Base-by-base conservation (phyloP, 2,888 invertebrate species). In the Priocnemis perturbator region DNA sequence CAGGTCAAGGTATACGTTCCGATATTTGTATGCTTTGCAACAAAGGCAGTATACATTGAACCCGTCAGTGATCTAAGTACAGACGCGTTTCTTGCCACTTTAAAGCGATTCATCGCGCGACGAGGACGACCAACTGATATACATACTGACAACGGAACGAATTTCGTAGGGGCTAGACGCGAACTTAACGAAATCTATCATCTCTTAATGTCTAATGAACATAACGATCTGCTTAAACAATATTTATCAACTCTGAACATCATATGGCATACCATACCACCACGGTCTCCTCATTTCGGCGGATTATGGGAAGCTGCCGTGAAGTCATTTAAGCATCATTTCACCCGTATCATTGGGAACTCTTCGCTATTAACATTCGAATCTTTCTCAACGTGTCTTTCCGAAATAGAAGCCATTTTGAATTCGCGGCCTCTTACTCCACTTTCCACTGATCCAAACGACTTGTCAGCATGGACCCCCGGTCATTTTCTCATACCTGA, bases 271-370 rank as follows among this genome's bases (percentile, higher is more conserved):
- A 83, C 81, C 47, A 81, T 76, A 47, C 78, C 82, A 0, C 74
- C 81, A 0, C 48, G 9, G 2, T 50, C 67, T 3, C 80, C 81
- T 0, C 74, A 83, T 55, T 80, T 81, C 21, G 85, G 84, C 0
- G 84, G 85, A 3, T 26, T 26, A 5, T 5, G 26, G 26, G 26
- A 26, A 5, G 26, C 26, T 26, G 26, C 26, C 26, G 81, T 85
- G 0, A 83, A 85, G 56, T 67, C 74, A 0, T 75, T 83, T 1
- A 87, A 87, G 64, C 63, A 74, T 48, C 83, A 86, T 65, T 53
- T 85, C 1, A 71, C 69, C 14, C 63, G 80, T 11, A 65, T 79
- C 0, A 60, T 79, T 0, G 69, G 71, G 0, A 76, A 85, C 44
- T 26, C 26, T 3, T 69, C 17, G 0, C 19, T 72, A 7, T 61